These are phyloP conservation scores for Thermophis baileyi DNA, from an alignment of 2,113 vertebrate species.

Conservation along the genomic window DNA sequence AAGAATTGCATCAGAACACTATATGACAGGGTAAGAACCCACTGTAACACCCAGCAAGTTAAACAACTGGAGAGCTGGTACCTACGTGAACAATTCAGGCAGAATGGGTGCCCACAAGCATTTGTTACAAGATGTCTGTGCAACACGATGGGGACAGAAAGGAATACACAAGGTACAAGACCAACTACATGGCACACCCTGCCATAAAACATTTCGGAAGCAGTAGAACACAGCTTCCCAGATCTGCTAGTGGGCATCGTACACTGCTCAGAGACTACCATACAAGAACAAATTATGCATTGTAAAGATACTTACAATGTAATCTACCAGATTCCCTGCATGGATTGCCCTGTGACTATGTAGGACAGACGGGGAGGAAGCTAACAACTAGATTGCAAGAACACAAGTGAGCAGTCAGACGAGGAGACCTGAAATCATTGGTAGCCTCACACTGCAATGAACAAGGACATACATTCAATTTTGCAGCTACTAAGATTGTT, in stretches of 20 bases:
- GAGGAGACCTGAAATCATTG: background rate
- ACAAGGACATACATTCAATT: background rate
- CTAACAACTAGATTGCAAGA: background rate
- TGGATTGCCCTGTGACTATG: background rate
- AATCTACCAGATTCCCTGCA: background rate
- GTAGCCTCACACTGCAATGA: background rate
- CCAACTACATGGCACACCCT: background rate
- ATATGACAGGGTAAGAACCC: background rate
- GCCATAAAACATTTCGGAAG: background rate
- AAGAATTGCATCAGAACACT: background rate
- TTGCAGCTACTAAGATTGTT: background rate
- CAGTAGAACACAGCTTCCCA: background rate
- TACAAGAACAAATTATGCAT: background rate
- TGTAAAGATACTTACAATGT: background rate
- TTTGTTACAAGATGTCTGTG: background rate
- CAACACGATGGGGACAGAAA: background rate
- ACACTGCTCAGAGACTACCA: background rate
- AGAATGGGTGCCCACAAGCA: background rate
- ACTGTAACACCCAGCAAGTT: background rate
- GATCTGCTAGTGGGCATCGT: background rate
- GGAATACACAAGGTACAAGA: background rate
- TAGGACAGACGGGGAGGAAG: background rate
- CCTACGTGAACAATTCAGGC: background rate
- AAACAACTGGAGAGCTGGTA: background rate
- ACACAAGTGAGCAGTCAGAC: background rate